A percentile compares a stretch with the other conserved stretches of the same genome.
These are phyloP conservation scores for Arrhopalites spinosus DNA, from an alignment of 2,888 invertebrate genomes.

Conservation along the genomic window DNA sequence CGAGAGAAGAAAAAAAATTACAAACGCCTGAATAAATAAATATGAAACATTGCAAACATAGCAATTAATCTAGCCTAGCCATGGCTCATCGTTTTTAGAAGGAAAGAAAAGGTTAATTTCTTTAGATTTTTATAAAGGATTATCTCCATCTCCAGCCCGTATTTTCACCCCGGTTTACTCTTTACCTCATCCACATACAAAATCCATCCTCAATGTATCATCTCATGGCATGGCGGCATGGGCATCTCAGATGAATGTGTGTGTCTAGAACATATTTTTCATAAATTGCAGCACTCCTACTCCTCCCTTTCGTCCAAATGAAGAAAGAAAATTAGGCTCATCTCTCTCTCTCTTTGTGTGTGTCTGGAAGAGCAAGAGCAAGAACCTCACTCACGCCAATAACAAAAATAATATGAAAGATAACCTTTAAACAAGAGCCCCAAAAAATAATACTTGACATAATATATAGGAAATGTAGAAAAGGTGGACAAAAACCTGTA, in stretches of 20 bases:
- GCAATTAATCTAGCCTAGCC: conserved; percentile 40
- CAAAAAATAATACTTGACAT: background rate
- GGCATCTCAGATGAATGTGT: background rate
- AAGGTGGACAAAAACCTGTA: conserved; percentile 2
- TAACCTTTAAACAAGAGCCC: background rate
- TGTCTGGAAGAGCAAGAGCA: background rate
- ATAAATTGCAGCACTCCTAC: conserved; percentile 32
- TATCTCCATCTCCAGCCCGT: background rate
- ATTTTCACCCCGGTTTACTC: background rate
- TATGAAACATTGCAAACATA: conserved; percentile 33
- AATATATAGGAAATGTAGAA: background rate
- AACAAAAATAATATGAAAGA: too few relatives aligned
- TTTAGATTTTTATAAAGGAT: conserved; percentile 4
- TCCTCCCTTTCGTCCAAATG: conserved; percentile 31
- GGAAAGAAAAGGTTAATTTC: conserved; percentile 19
- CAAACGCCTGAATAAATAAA: conserved; percentile 41
- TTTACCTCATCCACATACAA: background rate
- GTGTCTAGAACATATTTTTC: background rate
- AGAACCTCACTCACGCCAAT: background rate
- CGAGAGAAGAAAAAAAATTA: conserved; percentile 8
- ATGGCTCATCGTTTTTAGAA: background rate
- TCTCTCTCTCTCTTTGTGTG: background rate
- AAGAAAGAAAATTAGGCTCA: conserved; percentile 28
- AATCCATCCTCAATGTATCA: background rate
- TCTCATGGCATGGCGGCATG: too few relatives aligned